Percentiles rank a stretch among this genome's conserved stretches.
Evolutionary conservation across 2,113 vertebrate species (phyloP).

Genomic region (Anser brachyrhynchus): DNA sequence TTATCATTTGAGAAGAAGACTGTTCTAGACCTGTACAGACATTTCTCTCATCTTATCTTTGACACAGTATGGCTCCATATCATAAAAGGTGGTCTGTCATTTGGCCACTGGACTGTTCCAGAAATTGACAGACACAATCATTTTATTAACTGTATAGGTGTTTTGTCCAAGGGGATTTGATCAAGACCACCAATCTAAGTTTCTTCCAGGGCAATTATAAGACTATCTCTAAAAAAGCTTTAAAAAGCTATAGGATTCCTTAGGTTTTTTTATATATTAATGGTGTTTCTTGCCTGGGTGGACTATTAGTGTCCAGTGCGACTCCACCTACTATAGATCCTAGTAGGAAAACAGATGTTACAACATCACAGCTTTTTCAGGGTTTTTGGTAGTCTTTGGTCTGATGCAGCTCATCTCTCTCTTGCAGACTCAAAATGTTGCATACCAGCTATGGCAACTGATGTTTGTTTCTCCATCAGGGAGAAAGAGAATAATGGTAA

Average conservation of each 20-base stretch:
- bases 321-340: background rate
- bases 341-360: background rate
- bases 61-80: background rate
- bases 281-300: background rate
- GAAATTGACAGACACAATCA: background rate
- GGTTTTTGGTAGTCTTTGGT: background rate
- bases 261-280: background rate
- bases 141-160: background rate
- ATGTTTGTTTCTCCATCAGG: slow-evolving; percentile 68
- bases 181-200: background rate
- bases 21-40: background rate
- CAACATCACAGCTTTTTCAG: background rate
- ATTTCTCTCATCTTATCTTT: background rate
- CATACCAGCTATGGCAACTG: slow-evolving; percentile 62
- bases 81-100: background rate
- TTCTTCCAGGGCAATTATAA: background rate
- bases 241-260: background rate
- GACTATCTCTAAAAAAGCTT: background rate
- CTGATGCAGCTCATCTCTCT: slow-evolving; percentile 6
- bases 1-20: background rate
- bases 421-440: slow-evolving; percentile 62
- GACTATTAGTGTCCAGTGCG: background rate
- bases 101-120: background rate
- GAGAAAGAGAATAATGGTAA: slow-evolving; percentile 52
- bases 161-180: background rate